Percentiles rank a stretch among this genome's conserved stretches.
These are phyloP conservation scores for Paratilapia polleni DNA, from an alignment of 2,113 vertebrate species.

Conservation along the genomic window DNA sequence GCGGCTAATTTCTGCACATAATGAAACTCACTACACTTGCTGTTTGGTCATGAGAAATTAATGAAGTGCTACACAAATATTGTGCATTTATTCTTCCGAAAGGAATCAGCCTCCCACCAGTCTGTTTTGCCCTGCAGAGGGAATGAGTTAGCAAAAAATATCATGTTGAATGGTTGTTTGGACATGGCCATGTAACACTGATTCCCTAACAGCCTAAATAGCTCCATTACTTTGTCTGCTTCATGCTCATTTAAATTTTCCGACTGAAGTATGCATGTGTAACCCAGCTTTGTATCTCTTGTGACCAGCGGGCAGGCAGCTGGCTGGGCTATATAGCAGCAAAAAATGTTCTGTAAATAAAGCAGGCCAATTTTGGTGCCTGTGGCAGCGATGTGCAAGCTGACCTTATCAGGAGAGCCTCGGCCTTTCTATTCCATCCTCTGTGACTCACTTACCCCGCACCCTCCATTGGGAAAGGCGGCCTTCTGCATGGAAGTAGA, in stretches of 20 bases:
- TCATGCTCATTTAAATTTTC: constrained; percentile 29
- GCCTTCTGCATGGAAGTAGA: constrained; percentile 48
- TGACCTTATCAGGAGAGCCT: constrained; percentile 80
- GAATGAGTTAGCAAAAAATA: constrained; percentile 53
- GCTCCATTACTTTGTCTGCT: constrained; percentile 19
- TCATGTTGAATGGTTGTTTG: constrained; percentile 40
- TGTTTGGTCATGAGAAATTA: constrained; percentile 70
- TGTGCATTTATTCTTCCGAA: constrained; percentile 50
- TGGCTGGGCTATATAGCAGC: neutral
- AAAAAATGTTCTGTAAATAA: constrained; percentile 69
- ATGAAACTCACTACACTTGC: constrained; percentile 51
- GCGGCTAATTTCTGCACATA: constrained; percentile 60
- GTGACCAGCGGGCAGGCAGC: constrained; percentile 21
- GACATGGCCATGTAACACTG: constrained; percentile 21
- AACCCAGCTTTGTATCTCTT: neutral
- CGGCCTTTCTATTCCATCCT: constrained; percentile 67
- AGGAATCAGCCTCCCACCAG: constrained; percentile 56
- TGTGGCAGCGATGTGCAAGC: constrained; percentile 65
- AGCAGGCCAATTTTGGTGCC: constrained; percentile 75
- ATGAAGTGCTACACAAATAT: constrained; percentile 64
- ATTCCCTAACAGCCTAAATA: constrained; percentile 23
- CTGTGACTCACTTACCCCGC: constrained; percentile 18
- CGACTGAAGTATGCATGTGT: constrained; percentile 26
- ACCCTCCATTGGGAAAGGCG: constrained; percentile 51
- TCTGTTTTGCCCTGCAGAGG: constrained; percentile 48